Evolutionary conservation across 2,113 vertebrate species (phyloP), one percentile per base, ranked within the genome.

Genomic region (Lutjanus erythropterus): DNA sequence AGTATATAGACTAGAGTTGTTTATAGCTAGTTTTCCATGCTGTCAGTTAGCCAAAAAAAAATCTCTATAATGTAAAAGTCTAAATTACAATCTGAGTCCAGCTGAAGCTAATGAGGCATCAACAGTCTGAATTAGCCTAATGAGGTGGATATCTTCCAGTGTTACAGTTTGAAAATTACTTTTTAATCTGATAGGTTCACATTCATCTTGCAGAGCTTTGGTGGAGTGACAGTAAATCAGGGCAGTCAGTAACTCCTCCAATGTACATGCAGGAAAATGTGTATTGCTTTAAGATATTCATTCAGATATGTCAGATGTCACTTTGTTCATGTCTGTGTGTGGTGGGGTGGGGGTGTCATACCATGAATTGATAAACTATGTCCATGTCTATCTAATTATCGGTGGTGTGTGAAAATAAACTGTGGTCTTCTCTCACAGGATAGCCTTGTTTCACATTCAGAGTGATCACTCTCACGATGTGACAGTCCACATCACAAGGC

Each of bases 381-480:
- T 46, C 46, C n/a, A 15, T n/a, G 79, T 90, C 59, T 80, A 80
- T 73, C 85, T 91, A 91, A 90, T 94, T 92, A 92, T 86, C 92
- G 78, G 37, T 6, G 9, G 12, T 27, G 67, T 85, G 87, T 89
- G 84, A 89, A 81, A 80, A 76, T 50, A 80, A 83, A 84, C 79
- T 58, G 25, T 12, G 8, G 55, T 71, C 44, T 31, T 53, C 42
- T 46, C 33, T 78, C 59, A 72, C 66, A 46, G 39, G 53, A 70
- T 23, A 15, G 50, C 27, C 49, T 75, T 41, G 41, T 76, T 68
- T 74, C 53, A 68, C 37, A 84, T 66, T 71, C 27, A 71, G 16
- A 21, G 46, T 77, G 78, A 86, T 83, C 76, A 35, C 42, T 92
- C 74, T 76, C 88, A 70, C 69, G 74, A 86, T 73, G 82, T 86